Evolutionary conservation across 2,888 invertebrate genomes (phyloP).

Genomic region (Perizoma flavofasciatum): DNA sequence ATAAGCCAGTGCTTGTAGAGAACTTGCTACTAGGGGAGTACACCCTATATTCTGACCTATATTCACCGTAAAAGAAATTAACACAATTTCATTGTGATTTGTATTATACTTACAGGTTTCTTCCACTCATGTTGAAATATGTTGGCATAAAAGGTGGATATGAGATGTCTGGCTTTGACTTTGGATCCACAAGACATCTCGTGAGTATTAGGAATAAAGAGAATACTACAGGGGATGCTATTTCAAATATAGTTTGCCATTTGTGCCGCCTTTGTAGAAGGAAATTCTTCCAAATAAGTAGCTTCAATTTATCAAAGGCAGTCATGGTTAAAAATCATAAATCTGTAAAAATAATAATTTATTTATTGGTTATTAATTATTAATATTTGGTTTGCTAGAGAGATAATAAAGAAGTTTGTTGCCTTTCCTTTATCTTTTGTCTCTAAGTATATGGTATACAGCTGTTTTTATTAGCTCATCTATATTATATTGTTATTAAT

Average conservation of each 20-base stretch:
- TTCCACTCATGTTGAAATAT: conserved; percentile 69
- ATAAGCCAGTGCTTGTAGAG: too few relatives aligned
- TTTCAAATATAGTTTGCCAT: conserved; percentile 88
- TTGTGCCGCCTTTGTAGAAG: conserved; percentile 89
- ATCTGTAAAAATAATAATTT: conserved; percentile 30
- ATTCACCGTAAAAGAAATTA: too few relatives aligned
- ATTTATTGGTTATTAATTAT: too few relatives aligned
- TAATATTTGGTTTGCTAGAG: too few relatives aligned
- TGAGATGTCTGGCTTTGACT: conserved; percentile 65
- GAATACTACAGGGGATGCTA: conserved; percentile 88
- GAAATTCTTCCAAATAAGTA: conserved; percentile 94
- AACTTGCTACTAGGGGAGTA: too few relatives aligned
- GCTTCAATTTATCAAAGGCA: conserved; percentile 84
- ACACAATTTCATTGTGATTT: too few relatives aligned
- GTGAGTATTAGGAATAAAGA: conserved; percentile 88
- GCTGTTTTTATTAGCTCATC: too few relatives aligned
- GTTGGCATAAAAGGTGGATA: conserved; percentile 72
- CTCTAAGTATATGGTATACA: too few relatives aligned
- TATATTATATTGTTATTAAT: too few relatives aligned
- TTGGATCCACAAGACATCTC: conserved; percentile 87
- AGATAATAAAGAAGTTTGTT: too few relatives aligned
- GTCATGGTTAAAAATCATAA: conserved; percentile 56
- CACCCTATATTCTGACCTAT: too few relatives aligned
- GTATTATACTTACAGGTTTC: conserved; percentile 63
- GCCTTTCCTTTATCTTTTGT: not conserved